A percentile compares a stretch with the other conserved stretches of the same genome.
Conservation (phyloP, 2,797 vertebrate species). For the Cuculus canorus region DNA sequence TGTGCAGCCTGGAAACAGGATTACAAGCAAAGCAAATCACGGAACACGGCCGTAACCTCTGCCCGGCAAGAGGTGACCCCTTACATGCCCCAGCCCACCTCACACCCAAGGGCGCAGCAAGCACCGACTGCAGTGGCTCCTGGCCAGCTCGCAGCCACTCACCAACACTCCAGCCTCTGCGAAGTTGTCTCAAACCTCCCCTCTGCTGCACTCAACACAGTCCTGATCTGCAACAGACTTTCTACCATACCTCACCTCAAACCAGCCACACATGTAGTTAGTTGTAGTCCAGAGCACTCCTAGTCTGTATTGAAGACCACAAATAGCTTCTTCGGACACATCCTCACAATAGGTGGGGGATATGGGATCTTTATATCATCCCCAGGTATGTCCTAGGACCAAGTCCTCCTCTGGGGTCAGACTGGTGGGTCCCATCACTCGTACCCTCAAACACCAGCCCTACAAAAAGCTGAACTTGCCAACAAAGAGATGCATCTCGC, state of each 20-base stretch:
- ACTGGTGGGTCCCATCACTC: not conserved
- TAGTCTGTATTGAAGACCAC: not conserved
- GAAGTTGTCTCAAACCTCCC: not conserved
- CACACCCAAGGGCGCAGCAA: not conserved
- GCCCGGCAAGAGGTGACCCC: not conserved
- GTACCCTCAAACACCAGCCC: not conserved
- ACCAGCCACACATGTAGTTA: not conserved
- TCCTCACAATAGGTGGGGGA: not conserved
- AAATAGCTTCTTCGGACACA: not conserved
- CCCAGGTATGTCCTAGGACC: not conserved
- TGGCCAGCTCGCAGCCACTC: not conserved
- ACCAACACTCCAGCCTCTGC: fast-evolving
- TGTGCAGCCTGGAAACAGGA: constrained; percentile 36
- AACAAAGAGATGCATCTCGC: not conserved
- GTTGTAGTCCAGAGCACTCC: not conserved
- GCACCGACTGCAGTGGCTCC: not conserved
- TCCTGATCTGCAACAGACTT: not conserved
- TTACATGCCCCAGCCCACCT: not conserved
- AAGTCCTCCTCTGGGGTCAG: not conserved
- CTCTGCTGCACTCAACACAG: not conserved
- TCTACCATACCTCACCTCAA: not conserved
- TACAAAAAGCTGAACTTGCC: not conserved
- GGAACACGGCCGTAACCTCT: not conserved
- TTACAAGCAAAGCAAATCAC: constrained; percentile 20
- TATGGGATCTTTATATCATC: fast-evolving